Evolutionary conservation across 2,113 vertebrate species (phyloP).

Genomic region (Vicugna pacos): DNA sequence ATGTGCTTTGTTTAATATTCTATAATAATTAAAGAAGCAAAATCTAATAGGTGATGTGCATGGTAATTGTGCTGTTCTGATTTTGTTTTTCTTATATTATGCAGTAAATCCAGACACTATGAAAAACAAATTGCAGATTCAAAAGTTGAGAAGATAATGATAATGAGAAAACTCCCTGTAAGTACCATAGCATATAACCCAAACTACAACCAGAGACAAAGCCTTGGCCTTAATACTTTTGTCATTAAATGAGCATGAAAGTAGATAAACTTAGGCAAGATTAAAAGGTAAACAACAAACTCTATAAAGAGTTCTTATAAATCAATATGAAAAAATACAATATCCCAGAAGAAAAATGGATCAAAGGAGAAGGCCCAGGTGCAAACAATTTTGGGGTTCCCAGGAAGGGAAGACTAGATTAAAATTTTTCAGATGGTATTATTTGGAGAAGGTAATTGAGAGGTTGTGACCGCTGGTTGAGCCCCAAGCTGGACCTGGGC

Average conservation of each 20-base stretch:
- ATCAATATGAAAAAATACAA: not conserved
- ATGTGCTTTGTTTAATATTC: conserved; percentile 10
- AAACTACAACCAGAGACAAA: not conserved
- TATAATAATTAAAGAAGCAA: not conserved
- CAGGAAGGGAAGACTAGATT: not conserved
- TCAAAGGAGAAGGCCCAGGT: not conserved
- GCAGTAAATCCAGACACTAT: not conserved
- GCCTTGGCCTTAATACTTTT: not conserved
- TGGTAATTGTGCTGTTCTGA: not conserved
- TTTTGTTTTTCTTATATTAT: conserved; percentile 37
- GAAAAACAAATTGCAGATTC: not conserved
- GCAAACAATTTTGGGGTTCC: not conserved
- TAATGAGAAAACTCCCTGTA: not conserved
- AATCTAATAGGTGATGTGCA: not conserved
- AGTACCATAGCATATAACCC: not conserved
- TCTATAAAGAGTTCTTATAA: not conserved
- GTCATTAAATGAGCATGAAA: not conserved
- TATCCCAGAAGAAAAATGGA: not conserved
- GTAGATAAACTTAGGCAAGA: not conserved
- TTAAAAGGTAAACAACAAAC: not conserved
- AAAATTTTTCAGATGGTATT: not conserved
- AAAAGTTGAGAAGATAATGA: not conserved
- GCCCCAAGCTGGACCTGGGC: not conserved
- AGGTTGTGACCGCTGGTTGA: not conserved
- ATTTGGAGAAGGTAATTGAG: not conserved